Evolutionary conservation across 2,113 vertebrate species (phyloP).

Genomic region (Noctilio leporinus): DNA sequence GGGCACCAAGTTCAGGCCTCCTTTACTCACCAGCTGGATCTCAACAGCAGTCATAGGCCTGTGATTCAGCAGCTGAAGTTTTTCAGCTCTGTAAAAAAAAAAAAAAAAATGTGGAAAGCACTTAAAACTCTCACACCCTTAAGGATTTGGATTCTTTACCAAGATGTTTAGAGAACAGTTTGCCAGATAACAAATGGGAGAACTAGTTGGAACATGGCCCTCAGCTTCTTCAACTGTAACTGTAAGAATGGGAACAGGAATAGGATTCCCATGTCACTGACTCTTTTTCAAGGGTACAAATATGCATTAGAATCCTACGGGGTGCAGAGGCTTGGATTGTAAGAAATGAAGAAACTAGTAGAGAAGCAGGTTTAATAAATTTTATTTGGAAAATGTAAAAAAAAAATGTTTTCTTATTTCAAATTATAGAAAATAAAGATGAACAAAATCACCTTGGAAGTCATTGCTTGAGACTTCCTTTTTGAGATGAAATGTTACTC

Average conservation of each 20-base stretch:
- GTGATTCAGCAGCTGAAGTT: slow-evolving; percentile 94
- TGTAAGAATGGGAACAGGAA: background rate
- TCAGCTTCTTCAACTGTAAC: background rate
- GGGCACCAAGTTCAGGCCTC: background rate
- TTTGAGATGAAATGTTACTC: background rate
- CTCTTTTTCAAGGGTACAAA: background rate
- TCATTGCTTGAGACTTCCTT: background rate
- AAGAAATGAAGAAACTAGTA: background rate
- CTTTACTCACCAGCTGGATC: slow-evolving; percentile 92
- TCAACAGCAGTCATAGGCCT: slow-evolving; percentile 95
- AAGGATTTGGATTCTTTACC: background rate
- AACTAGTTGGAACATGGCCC: background rate
- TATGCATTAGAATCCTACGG: background rate
- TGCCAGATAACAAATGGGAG: background rate
- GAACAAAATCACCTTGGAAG: background rate
- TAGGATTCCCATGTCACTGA: background rate
- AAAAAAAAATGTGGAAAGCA: slow-evolving; percentile 34
- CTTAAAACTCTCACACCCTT: background rate
- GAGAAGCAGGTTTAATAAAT: background rate
- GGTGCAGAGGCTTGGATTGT: background rate
- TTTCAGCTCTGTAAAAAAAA: slow-evolving; percentile 89
- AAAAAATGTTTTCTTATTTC: background rate
- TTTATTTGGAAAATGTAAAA: background rate
- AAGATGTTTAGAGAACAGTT: background rate
- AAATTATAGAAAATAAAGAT: background rate